These are phyloP conservation scores for Rhagonycha fulva DNA, from an alignment of 2,888 invertebrate species.

Conservation along the genomic window DNA sequence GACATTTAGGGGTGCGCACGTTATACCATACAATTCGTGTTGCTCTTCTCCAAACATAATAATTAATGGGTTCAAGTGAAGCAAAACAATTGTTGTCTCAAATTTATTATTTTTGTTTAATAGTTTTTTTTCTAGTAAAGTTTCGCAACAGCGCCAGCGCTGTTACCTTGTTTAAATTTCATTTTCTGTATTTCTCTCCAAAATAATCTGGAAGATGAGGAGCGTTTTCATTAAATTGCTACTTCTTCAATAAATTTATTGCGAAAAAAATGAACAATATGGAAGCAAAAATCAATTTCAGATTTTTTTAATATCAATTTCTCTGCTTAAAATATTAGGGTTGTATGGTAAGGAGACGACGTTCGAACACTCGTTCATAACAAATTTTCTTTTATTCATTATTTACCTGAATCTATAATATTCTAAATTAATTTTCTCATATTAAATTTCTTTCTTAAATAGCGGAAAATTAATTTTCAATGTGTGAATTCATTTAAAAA, in stretches of 20 bases:
- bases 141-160: slow-evolving; percentile 1
- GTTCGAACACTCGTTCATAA: not conserved
- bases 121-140: slow-evolving; percentile 26
- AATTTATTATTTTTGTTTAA: slow-evolving; percentile 34
- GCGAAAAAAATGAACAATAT: not conserved
- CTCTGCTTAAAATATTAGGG: not conserved
- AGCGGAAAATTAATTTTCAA: no score
- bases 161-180: not conserved
- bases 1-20: slow-evolving; percentile 7
- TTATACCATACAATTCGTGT: slow-evolving; percentile 6
- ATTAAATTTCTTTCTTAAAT: no score
- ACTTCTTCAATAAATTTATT: not conserved
- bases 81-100: slow-evolving; percentile 35
- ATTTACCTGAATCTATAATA: no score
- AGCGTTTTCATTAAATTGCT: not conserved
- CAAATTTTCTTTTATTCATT: not conserved
- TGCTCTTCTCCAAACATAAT: slow-evolving; percentile 16
- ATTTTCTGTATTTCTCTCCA: not conserved
- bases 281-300: not conserved
- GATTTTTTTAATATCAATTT: not conserved
- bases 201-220: not conserved
- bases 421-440: no score
- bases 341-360: not conserved
- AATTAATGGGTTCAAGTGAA: slow-evolving; percentile 34
- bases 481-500: no score